Base-by-base conservation (phyloP, 2,113 vertebrate genomes). In the Aptenodytes patagonicus region DNA sequence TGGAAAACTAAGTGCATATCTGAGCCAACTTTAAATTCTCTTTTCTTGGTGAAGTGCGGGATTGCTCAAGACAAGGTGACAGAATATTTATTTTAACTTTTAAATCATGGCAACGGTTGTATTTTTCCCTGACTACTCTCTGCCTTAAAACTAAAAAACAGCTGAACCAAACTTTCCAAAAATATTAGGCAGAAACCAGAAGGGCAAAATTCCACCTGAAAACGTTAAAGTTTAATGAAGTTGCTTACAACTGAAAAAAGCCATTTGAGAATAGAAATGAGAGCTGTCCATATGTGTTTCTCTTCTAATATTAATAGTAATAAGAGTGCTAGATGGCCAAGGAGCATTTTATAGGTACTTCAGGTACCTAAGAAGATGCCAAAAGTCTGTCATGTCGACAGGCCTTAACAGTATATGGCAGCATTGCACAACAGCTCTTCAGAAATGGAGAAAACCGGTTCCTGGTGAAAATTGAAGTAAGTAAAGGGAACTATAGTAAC, bases 71-170 rank as follows among this genome's bases (percentile, higher is more conserved):
- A 79, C 16, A 89, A 94, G 49, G 52, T 82, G 81, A 87, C 83
- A 90, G 89, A 86, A 65, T 91, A 72, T 93, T 95, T 94, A 83
- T 93, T 94, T 93, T 83, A 87, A 66, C 61, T 83, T 82, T 28
- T 64, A 90, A 90, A 64, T 87, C 38, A 44, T 77, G 66, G 82
- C 54, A 92, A 10, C 6, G 17, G 32, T 69, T 88, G 13, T 52
- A 42, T 86, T 95, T 95, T 51, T 26, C 28, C 18, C 26, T 2
- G 1, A 57, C 76, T 89, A 60, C 65, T 92, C 38, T 8, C 24
- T 69, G 36, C 36, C 75, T 73, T 90, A 65, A 89, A 90, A 58
- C 62, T 88, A 11, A 77, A 96, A 73, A 94, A 17, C 75, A 83
- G 75, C 58, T 92, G 92, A 96, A 70, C 66, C 22, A 83, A 96